Percentiles rank a stretch among this genome's conserved stretches.
These are phyloP conservation scores for Hyposoter dolosus DNA, from an alignment of 2,888 invertebrate species.

Conservation along the genomic window DNA sequence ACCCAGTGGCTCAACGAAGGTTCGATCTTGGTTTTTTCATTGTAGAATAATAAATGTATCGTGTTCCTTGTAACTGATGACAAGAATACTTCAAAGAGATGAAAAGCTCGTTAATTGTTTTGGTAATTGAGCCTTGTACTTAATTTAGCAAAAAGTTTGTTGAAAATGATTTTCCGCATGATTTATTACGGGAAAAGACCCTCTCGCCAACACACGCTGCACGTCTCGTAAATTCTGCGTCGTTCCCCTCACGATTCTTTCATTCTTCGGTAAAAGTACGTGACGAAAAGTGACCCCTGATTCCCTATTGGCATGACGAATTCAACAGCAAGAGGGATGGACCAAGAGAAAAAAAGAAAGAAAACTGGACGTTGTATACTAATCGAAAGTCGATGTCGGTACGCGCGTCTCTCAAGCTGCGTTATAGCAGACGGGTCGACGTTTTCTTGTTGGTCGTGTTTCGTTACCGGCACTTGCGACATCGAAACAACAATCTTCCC, in stretches of 20 bases:
- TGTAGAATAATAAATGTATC: background rate
- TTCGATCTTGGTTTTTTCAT: background rate
- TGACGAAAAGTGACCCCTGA: conserved; percentile 20
- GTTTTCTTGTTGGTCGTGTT: conserved; percentile 33
- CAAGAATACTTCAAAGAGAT: background rate
- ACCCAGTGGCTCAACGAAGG: no score
- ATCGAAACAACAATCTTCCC: conserved; percentile 17
- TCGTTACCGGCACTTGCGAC: conserved; percentile 19
- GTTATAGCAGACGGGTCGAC: conserved; percentile 28
- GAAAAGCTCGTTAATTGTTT: background rate
- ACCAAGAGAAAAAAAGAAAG: conserved; percentile 10
- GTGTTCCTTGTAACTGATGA: background rate
- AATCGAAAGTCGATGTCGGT: conserved; percentile 52
- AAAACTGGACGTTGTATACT: conserved; percentile 17
- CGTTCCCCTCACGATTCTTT: background rate
- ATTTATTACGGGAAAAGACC: conserved; percentile 16
- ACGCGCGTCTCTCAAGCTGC: conserved; percentile 40
- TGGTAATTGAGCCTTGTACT: background rate
- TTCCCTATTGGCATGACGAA: background rate
- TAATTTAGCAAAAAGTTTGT: background rate
- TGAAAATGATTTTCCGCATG: conserved; percentile 11
- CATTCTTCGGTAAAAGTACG: conserved; percentile 8
- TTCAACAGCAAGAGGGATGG: background rate
- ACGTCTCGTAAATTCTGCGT: conserved; percentile 5
- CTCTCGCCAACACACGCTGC: background rate